Percentiles rank a stretch among this genome's conserved stretches.
Evolutionary conservation across 2,797 vertebrate species (phyloP).

Genomic region (Syndactyla subalaris): DNA sequence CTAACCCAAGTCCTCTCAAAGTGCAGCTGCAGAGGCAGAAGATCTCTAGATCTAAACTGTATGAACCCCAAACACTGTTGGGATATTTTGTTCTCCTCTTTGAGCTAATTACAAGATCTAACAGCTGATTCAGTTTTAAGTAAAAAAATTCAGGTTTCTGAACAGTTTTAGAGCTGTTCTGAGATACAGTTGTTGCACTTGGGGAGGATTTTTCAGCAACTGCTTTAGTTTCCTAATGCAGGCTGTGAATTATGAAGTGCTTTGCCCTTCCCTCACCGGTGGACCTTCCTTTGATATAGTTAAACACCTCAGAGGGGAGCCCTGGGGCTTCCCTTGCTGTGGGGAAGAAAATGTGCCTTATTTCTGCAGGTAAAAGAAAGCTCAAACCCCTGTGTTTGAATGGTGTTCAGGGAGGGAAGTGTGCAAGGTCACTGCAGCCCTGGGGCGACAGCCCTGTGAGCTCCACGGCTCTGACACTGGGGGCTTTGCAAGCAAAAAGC

Average conservation of each 20-base stretch:
- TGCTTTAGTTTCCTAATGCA: background rate
- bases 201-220: background rate
- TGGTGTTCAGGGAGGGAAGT: background rate
- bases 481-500: background rate
- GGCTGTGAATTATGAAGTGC: background rate
- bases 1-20: background rate
- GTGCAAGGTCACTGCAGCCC: background rate
- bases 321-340: background rate
- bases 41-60: background rate
- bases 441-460: background rate
- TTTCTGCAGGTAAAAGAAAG: background rate
- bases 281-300: background rate
- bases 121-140: background rate
- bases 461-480: background rate
- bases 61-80: fast-evolving
- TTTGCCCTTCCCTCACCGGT: background rate
- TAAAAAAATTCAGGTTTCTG: too few relatives aligned
- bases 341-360: background rate
- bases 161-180: background rate
- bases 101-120: background rate
- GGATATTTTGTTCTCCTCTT: background rate
- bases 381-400: background rate
- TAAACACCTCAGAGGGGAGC: background rate
- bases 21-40: background rate
- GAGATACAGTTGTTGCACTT: background rate